Base-by-base conservation (phyloP, 2,888 invertebrate species). In the Emmelina monodactyla region DNA sequence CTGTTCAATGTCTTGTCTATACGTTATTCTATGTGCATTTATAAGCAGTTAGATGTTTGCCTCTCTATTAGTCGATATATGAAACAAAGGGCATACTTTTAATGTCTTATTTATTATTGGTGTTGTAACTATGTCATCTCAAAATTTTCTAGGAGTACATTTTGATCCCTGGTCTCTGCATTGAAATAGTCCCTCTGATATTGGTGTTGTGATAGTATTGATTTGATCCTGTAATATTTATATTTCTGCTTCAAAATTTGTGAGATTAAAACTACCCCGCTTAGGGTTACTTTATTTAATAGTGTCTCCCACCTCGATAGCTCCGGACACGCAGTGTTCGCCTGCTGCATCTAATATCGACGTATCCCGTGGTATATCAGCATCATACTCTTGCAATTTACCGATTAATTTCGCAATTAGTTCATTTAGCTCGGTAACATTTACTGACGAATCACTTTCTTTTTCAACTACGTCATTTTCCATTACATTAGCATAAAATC, bases 1-100 rank as follows among this genome's bases (percentile, higher is more conserved):
- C 25, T 25, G 25, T 64, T 72, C 58, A 67, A 64, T 78, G 75
- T 78, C 64, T 70, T 79, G 75, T 78, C 64, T 61, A 50, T 59
- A 62, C 66, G 71, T 76, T 67, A 66, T 55, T 76, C 53, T 72
- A 73, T 78, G 76, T 78, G 76, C 72, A 78, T 78, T 64, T 65
- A 60, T 62, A 63, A 65, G 71, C 70, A 75, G 68, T 75, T 79
- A 78, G 78, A 68, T 75, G 71, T 75, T 69, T 68, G 72, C 65
- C 70, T 73, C 68, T 72, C 72, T 71, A 56, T 75, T 78, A 79
- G 79, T 55, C 60, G 58, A 70, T 67, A 49, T 62, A 56, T 58
- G 54, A 61, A 61, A 68, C 65, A 62, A 63, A 64, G 61, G 63
- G 63, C 70, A 55, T 68, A 62, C 51, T 52, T 72, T 66, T 75